Base-by-base conservation (phyloP, 2,888 invertebrate genomes). In the Norana najaformis region DNA sequence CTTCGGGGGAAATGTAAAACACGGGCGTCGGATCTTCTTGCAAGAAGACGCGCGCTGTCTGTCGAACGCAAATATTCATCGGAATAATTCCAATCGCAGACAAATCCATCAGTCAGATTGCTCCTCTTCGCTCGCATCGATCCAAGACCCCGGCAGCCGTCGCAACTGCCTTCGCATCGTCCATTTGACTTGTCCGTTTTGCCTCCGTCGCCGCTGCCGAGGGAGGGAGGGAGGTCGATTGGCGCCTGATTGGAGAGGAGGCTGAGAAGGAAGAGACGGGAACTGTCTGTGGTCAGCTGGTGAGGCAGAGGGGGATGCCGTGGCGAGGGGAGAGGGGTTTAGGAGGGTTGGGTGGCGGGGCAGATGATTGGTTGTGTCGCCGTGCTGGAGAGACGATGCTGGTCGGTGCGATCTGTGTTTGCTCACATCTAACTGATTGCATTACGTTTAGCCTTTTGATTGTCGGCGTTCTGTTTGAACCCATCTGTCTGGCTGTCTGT, bases 391-490 rank as follows among this genome's bases (percentile, higher is more conserved):
- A 69, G 69, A 69, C 69, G 69, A n/a, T 8, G 69, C 53, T 11
- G 47, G 47, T 18, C 53, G 53, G 11, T 2, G 1, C 69, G 69
- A 69, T 69, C 69, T 0, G 30, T 69, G 69, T 69, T 69, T 69
- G 69, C 69, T 69, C 69, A 69, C 69, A 69, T 69, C 69, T 69
- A n/a, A 30, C n/a, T n/a, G 69, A 69, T 69, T 69, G 69, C 69
- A 69, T 69, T 69, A 69, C 69, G 69, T 69, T 69, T 69, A 69
- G 69, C 69, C 69, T 69, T 69, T 69, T 69, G 69, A 69, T 69
- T 69, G 69, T 69, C 69, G 69, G 69, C 69, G 14, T 13, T 69
- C 69, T 69, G n/a, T 69, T 69, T 69, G n/a, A 69, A 69, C 69
- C 69, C 30, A 69, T 69, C 69, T 69, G 69, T 69, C 69, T 69